These are phyloP conservation scores for Hypsopygia costalis DNA, from an alignment of 2,888 invertebrate genomes.

Conservation along the genomic window DNA sequence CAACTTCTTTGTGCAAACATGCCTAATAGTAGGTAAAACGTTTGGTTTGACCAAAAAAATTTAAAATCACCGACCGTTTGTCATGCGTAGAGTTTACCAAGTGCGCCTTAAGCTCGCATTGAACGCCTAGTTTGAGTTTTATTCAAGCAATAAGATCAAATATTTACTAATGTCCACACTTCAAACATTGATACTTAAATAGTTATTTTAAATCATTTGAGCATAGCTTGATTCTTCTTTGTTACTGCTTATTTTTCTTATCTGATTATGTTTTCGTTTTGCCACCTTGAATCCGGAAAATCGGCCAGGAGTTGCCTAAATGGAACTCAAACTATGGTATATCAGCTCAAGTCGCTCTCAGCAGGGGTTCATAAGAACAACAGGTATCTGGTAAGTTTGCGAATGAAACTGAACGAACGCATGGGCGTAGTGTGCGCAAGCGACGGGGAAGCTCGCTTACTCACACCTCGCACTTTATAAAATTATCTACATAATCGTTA, in stretches of 20 bases:
- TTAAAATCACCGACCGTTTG: conserved; percentile 19
- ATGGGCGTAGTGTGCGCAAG: conserved; percentile 34
- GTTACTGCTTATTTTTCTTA: too few species aligned
- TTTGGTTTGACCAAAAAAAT: conserved; percentile 76
- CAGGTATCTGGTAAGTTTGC: conserved; percentile 1
- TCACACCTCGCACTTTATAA: conserved; percentile 44
- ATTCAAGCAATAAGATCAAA: not conserved
- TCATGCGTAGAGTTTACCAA: conserved; percentile 4
- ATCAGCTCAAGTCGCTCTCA: conserved; percentile 3
- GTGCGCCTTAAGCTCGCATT: conserved; percentile 1
- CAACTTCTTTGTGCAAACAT: conserved; percentile 81
- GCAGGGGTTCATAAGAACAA: conserved; percentile 5
- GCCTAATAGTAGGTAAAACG: conserved; percentile 75
- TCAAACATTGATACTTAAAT: too few species aligned
- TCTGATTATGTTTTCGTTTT: too few species aligned
- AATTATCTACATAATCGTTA: conserved; percentile 65
- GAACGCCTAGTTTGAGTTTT: not conserved
- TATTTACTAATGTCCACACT: too few species aligned
- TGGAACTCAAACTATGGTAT: not conserved
- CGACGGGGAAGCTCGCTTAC: conserved; percentile 56
- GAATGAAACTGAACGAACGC: conserved; percentile 1
- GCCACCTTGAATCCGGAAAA: too few species aligned
- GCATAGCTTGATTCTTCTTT: too few species aligned
- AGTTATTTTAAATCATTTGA: too few species aligned
- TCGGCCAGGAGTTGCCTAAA: not conserved